Evolutionary conservation across 1,140 invertebrate species (phyloP).

Genomic region (Heliconius nattereri): DNA sequence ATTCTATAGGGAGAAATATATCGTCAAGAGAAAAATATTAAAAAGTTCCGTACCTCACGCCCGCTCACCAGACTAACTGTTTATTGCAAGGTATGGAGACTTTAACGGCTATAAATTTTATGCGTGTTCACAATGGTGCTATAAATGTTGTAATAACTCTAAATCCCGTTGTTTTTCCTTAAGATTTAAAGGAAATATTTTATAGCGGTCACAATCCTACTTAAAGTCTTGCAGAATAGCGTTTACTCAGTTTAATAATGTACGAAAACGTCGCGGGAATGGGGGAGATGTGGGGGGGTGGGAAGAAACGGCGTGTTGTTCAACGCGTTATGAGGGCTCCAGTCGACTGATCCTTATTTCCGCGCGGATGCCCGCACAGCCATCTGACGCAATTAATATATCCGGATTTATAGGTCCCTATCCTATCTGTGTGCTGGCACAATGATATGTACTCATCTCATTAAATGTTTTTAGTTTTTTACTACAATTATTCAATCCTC

Average conservation of each 20-base stretch:
- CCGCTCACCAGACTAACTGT: constrained; percentile 62
- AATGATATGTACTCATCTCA: neutral
- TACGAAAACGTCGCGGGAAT: constrained; percentile 19
- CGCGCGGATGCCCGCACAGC: constrained; percentile 60
- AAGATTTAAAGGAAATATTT: constrained; percentile 62
- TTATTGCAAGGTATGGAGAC: constrained; percentile 65
- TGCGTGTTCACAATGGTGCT: constrained; percentile 65
- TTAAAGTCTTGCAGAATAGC: constrained; percentile 48
- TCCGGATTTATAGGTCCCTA: constrained; percentile 55
- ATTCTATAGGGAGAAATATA: constrained; percentile 33
- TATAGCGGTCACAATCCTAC: constrained; percentile 42
- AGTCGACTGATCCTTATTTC: constrained; percentile 60
- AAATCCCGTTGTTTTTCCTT: constrained; percentile 71
- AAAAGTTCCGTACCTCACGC: constrained; percentile 48
- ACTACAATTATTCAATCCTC: too few species aligned
- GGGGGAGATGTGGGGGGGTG: neutral
- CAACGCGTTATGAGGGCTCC: constrained; percentile 28
- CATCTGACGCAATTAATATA: constrained; percentile 63
- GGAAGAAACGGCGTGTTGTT: constrained; percentile 2
- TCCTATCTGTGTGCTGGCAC: constrained; percentile 9
- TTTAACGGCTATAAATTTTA: constrained; percentile 76
- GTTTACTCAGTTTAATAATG: constrained; percentile 37
- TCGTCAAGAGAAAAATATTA: constrained; percentile 58
- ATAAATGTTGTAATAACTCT: constrained; percentile 74
- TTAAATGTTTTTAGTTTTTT: neutral